Conservation (phyloP, 2,113 vertebrate species). For the Tragulus kanchil region DNA sequence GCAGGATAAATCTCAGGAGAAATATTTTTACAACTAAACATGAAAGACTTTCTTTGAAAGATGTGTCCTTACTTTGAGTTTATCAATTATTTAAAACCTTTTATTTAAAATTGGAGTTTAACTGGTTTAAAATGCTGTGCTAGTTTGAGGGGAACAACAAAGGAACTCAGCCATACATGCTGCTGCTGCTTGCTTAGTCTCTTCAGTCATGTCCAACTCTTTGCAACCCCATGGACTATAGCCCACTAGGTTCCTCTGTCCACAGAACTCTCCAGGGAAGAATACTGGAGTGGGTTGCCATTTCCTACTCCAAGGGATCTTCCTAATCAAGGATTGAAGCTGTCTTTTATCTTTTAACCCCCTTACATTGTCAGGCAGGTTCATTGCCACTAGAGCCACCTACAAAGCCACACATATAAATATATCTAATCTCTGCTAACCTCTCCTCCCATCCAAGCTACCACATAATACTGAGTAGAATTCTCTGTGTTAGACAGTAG, state of each 20-base stretch:
- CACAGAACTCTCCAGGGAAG: too few species aligned
- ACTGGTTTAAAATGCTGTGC: neutral
- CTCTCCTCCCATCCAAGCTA: neutral
- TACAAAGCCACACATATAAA: too few species aligned
- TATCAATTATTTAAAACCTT: conserved; percentile 54
- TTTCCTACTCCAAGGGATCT: too few species aligned
- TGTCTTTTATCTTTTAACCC: too few species aligned
- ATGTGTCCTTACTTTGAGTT: neutral
- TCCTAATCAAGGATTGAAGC: too few species aligned
- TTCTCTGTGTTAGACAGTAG: neutral
- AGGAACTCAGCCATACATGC: neutral
- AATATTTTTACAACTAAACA: conserved; percentile 39
- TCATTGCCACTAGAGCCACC: too few species aligned
- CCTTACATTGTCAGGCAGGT: too few species aligned
- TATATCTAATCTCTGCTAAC: neutral
- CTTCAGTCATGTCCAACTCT: too few species aligned
- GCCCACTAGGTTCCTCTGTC: too few species aligned
- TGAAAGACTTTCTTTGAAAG: neutral
- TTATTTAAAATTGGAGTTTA: neutral
- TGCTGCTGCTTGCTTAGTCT: too few species aligned
- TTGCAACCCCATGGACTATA: too few species aligned
- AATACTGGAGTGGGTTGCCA: too few species aligned
- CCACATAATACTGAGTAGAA: neutral
- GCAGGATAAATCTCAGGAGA: neutral
- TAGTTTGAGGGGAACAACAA: neutral